A percentile compares a stretch with the other conserved stretches of the same genome.
Evolutionary conservation across 2,797 vertebrate species (phyloP).

Genomic region (Crenuchus spilurus): DNA sequence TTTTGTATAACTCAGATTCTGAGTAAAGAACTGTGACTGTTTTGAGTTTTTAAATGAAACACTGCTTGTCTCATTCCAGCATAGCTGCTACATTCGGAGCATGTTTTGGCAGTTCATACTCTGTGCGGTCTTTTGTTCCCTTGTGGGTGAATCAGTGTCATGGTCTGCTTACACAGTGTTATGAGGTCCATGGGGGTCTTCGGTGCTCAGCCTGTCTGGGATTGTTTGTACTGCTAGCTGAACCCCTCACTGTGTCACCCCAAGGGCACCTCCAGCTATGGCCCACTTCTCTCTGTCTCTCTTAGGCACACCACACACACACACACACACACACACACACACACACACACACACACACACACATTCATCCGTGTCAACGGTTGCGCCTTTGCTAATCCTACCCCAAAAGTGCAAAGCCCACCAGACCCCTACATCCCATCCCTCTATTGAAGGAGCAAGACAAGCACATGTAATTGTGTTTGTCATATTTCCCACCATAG

Average conservation of each 20-base stretch:
- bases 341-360: conserved; percentile 60
- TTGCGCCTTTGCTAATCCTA: conserved; percentile 60
- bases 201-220: conserved; percentile 46
- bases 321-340: conserved; percentile 1
- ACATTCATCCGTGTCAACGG: conserved; percentile 56
- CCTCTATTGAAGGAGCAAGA: conserved; percentile 53
- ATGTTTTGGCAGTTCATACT: conserved; percentile 5
- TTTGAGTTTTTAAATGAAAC: neutral
- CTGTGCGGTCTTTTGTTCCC: conserved; percentile 24
- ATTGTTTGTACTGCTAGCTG: conserved; percentile 56
- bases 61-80: neutral
- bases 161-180: conserved; percentile 33
- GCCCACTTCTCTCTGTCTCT: conserved; percentile 44
- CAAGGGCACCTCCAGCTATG: conserved; percentile 52
- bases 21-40: neutral
- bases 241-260: conserved; percentile 62
- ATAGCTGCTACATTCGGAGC: neutral
- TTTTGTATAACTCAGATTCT: neutral
- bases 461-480: conserved; percentile 47
- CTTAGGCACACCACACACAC: neutral
- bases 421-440: conserved; percentile 42
- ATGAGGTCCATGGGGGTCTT: conserved; percentile 34
- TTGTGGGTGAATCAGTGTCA: conserved; percentile 27
- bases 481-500: conserved; percentile 41
- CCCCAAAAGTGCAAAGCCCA: conserved; percentile 53